Conservation (phyloP, 1,140 invertebrate species). For the Conus betulinus region DNA sequence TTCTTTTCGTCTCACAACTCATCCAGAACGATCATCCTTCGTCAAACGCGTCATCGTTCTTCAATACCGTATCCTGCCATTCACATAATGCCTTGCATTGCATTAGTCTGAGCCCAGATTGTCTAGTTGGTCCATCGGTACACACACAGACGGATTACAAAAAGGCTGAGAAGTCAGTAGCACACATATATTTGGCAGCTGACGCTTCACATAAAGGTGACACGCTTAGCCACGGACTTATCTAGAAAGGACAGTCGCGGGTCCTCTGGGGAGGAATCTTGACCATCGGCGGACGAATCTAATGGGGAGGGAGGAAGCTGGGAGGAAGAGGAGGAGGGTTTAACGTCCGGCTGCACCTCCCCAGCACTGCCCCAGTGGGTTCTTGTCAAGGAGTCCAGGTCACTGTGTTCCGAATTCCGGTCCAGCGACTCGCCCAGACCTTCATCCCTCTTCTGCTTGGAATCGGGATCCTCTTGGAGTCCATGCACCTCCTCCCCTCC, state of each 20-base stretch:
- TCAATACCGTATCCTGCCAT: no score
- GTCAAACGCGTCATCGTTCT: no score
- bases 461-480: neutral
- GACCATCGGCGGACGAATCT: neutral
- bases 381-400: conserved; percentile 26
- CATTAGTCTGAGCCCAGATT: no score
- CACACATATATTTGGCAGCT: neutral
- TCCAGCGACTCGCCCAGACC: conserved; percentile 55
- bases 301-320: neutral
- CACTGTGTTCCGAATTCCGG: conserved; percentile 46
- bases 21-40: no score
- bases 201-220: conserved; percentile 31
- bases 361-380: conserved; percentile 4
- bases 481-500: neutral
- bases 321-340: neutral
- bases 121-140: neutral
- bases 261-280: neutral
- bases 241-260: conserved; percentile 27
- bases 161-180: neutral
- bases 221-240: neutral
- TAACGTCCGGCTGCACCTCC: neutral
- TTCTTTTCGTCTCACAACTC: no score
- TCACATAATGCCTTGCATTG: no score
- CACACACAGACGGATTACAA: neutral
- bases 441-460: conserved; percentile 45